Base-by-base conservation (phyloP, 2,797 vertebrate species). In the Acanthurus lineatus region DNA sequence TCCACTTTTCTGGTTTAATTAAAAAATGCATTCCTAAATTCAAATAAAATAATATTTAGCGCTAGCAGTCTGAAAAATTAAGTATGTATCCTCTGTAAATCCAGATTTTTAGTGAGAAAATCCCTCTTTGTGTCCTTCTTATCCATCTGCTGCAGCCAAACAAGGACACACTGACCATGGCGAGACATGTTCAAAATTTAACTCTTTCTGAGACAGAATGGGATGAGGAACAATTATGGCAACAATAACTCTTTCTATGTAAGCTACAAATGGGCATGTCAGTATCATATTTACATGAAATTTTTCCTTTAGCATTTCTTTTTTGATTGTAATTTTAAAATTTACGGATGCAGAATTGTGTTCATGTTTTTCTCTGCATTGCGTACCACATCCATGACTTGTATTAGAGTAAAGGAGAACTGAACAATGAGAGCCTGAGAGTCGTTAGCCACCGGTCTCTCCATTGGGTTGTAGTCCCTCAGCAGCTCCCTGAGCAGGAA, bases 321-420 rank as follows among this genome's bases (percentile, higher is more conserved):
- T 1, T 68, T 49, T 61, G 7, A 38, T 20, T 32, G 17, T 22
- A 35, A 35, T 35, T 32, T 35, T 35, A 35, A 35, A 47, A 44
- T 69, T 5, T 32, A 4, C 20, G 12, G 9, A 19, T 51, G 14
- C 44, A 16, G 48, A 15, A 44, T 14, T 42, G 17, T 67, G 49
- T 57, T 35, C 9, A 38, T 44, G 61, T 73, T 77, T 35, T 35
- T 35, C 6, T 28, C 25, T 66, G 61, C 35, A 28, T 20, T 66
- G 51, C 83, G 82, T 92, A 99, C 98, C 97, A 99, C 97, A 69
- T 99, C 97, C 97, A 99, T 97, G 90, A 99, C 97, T 93, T 99
- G 98, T 90, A 98, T 96, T 44, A 99, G 95, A 73, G 95, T 98
- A 67, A 98, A 94, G 15, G 96, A 97, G 90, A 99, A 97, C 68